A percentile compares a stretch with the other conserved stretches of the same genome.
Evolutionary conservation across 2,113 vertebrate genomes (phyloP).

Genomic region (Oncorhynchus mykiss): DNA sequence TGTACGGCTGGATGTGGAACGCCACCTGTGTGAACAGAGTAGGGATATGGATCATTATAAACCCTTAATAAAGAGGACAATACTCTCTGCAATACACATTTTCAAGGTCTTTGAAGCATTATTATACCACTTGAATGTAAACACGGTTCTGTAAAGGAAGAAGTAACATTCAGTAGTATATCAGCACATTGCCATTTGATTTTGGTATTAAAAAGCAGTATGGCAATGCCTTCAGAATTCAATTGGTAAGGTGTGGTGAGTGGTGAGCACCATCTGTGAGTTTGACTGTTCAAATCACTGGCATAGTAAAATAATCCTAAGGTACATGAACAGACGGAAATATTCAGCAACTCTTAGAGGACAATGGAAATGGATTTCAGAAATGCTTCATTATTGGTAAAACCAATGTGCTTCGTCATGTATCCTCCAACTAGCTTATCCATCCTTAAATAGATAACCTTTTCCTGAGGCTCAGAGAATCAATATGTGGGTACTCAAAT

Average conservation of each 20-base stretch:
- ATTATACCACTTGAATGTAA: no score
- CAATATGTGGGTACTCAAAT: slow-evolving; percentile 4
- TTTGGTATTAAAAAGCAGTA: not conserved
- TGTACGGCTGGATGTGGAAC: slow-evolving; percentile 89
- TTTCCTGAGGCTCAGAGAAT: not conserved
- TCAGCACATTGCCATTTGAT: no score
- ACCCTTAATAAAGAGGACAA: not conserved
- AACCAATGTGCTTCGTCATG: not conserved
- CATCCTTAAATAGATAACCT: no score
- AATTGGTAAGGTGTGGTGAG: slow-evolving; percentile 11
- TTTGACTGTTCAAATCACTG: not conserved
- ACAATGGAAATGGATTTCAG: no score
- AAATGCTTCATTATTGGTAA: no score
- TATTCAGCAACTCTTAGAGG: no score
- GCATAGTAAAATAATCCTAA: no score
- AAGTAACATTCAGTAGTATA: not conserved
- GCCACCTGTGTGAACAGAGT: slow-evolving; percentile 77
- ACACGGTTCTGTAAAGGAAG: not conserved
- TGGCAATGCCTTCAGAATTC: not conserved
- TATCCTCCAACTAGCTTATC: not conserved
- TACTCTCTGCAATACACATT: slow-evolving; percentile 11
- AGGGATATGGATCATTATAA: not conserved
- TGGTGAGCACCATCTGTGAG: not conserved
- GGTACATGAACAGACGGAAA: not conserved
- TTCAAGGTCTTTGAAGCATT: no score